These are phyloP conservation scores for Brachionus sp. DNA, from an alignment of 1,140 invertebrate species.

Conservation along the genomic window DNA sequence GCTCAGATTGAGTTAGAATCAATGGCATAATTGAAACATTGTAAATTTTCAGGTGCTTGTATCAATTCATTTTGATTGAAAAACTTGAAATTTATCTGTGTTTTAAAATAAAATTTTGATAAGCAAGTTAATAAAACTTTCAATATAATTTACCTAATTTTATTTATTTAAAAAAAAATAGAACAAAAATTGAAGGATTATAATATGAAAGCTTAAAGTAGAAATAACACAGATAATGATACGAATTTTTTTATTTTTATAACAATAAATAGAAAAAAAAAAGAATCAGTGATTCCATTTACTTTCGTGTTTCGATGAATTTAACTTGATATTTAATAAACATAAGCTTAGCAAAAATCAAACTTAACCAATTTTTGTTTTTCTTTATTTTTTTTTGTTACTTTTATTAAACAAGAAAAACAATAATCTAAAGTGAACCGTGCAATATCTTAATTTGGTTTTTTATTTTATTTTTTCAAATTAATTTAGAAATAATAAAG, in stretches of 20 bases:
- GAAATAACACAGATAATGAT: conserved; percentile 22
- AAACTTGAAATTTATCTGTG: neutral
- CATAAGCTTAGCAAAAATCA: conserved; percentile 20
- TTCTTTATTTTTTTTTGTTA: neutral
- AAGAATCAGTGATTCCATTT: conserved; percentile 34
- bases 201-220: conserved; percentile 15
- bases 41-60: neutral
- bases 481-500: conserved; percentile 32
- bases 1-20: neutral
- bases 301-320: conserved; percentile 1
- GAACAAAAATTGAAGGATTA: neutral
- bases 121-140: neutral
- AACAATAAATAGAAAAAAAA: neutral
- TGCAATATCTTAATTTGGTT: conserved; percentile 21
- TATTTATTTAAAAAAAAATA: neutral
- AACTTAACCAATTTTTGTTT: neutral
- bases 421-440: neutral
- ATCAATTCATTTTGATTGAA: neutral
- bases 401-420: neutral
- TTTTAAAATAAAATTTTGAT: conserved; percentile 6
- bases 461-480: neutral
- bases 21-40: neutral
- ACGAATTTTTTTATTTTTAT: neutral
- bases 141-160: neutral
- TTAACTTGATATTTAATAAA: neutral